phyloP scores from a whole-genome alignment of 1,140 invertebrate species.

The Drosophila kurseongensis region DNA sequence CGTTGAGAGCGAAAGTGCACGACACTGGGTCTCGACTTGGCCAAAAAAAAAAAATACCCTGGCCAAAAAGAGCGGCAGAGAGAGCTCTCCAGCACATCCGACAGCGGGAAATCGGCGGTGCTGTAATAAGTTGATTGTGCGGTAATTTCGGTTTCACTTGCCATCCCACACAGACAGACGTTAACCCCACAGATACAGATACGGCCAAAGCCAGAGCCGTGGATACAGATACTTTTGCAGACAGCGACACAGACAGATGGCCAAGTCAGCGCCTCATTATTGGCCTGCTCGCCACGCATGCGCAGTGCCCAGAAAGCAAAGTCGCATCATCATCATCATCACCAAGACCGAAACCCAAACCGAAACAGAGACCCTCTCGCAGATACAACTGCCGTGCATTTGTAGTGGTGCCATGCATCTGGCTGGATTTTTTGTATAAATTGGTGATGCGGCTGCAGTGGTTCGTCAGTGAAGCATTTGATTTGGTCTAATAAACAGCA shows the following conservation, averaged over 20 bases:
- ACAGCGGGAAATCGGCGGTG: constrained; percentile 77
- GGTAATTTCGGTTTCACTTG: constrained; percentile 84
- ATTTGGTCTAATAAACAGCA: constrained; percentile 84
- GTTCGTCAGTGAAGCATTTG: constrained; percentile 84
- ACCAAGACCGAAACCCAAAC: constrained; percentile 26
- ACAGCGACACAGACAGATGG: constrained; percentile 19
- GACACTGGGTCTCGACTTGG: constrained; percentile 50
- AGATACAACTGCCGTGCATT: constrained; percentile 24
- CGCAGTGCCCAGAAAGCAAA: constrained; percentile 53
- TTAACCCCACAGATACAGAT: constrained; percentile 29
- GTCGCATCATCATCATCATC: constrained; percentile 75
- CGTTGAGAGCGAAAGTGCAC: constrained; percentile 79
- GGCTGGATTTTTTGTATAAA: constrained; percentile 83
- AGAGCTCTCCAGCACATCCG: constrained; percentile 55
- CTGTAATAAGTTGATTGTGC: constrained; percentile 84
- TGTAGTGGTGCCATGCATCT: constrained; percentile 59
- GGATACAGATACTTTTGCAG: constrained; percentile 5
- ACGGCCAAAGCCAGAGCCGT: not conserved
- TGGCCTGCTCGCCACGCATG: constrained; percentile 77
- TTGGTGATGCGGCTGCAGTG: constrained; percentile 80
- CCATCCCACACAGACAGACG: constrained; percentile 57
- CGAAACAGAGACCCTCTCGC: constrained; percentile 48
- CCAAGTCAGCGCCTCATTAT: constrained; percentile 59
- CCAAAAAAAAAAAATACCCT: constrained; percentile 2
- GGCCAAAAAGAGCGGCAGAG: constrained; percentile 24